A percentile compares a stretch with the other conserved stretches of the same genome.
These are phyloP conservation scores for Zonitis immaculata DNA, from an alignment of 2,888 invertebrate genomes.

Conservation along the genomic window DNA sequence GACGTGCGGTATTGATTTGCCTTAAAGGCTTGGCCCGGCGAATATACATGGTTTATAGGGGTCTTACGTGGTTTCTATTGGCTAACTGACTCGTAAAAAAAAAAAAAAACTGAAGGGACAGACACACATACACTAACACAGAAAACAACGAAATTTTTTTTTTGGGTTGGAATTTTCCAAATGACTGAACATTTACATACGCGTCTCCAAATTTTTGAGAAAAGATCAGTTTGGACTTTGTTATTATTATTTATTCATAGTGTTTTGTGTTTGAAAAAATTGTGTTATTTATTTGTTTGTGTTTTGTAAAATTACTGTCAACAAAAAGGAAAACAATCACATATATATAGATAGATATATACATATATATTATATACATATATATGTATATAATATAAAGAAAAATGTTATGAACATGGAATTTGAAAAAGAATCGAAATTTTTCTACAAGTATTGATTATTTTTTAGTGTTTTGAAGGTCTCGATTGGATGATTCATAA, in stretches of 20 bases:
- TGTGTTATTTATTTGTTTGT: constrained; percentile 26
- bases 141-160: constrained; percentile 33
- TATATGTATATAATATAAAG: too few species aligned
- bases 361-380: too few species aligned
- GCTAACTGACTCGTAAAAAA: constrained; percentile 52
- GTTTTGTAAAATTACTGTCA: constrained; percentile 14
- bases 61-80: constrained; percentile 51
- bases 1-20: constrained; percentile 51
- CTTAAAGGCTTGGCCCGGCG: constrained; percentile 50
- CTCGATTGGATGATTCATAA: constrained; percentile 40
- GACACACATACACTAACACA: constrained; percentile 30
- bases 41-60: constrained; percentile 51
- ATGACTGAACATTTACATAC: constrained; percentile 53
- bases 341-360: too few species aligned
- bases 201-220: constrained; percentile 47
- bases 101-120: constrained; percentile 46
- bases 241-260: constrained; percentile 2
- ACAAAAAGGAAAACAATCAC: too few species aligned
- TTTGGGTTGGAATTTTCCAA: constrained; percentile 59
- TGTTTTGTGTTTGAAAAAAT: constrained; percentile 24
- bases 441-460: constrained; percentile 43
- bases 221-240: constrained; percentile 35
- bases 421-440: constrained; percentile 37
- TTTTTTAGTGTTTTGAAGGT: constrained; percentile 44
- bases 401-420: constrained; percentile 24